Evolutionary conservation across 2,888 invertebrate species (phyloP), one percentile per base, ranked within the genome.

Genomic region (Kryphioiulus occultus): DNA sequence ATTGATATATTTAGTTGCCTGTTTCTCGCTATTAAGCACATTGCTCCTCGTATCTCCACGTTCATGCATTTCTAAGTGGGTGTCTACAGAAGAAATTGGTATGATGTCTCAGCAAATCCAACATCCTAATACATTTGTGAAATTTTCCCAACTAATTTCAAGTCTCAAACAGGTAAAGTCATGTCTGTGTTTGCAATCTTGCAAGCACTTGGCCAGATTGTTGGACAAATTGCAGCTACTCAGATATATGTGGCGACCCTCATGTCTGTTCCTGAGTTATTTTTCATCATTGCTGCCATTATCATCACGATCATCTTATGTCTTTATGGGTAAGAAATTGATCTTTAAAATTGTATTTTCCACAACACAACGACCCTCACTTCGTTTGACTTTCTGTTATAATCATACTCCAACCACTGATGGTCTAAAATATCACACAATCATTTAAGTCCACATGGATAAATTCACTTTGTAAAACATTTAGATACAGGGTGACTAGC

Each of bases 131-230:
- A n/a, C n/a, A n/a, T n/a, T n/a, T n/a, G n/a, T n/a, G n/a, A n/a
- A n/a, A n/a, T n/a, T n/a, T n/a, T n/a, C n/a, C 42, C 15, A 59
- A n/a, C 7, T n/a, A 22, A 22, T n/a, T 22, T 2, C 19, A 5
- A 5, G 3, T 59, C 12, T 9, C 7, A n/a, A 7, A 68, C 12
- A 86, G 86, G 86, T 53, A 86, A 68, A 68, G 22, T 86, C 4
- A 86, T 86, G 86, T n/a, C 86, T 17, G 17, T 86, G 12, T 86
- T 19, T 22, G 68, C 86, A 15, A 59, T 86, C 22, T 0, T 86
- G 3, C 86, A 86, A 59, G 32, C 86, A n/a, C 19, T 59, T n/a
- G 26, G 35, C 30, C 12, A 5, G 4, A n/a, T 4, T 30, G 1
- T 30, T 4, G 86, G 68, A 32, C 39, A 86, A 68, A 86, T 68